phyloP scores from a whole-genome alignment of 2,797 vertebrate species.

The Oryzias dopingdopingensis region DNA sequence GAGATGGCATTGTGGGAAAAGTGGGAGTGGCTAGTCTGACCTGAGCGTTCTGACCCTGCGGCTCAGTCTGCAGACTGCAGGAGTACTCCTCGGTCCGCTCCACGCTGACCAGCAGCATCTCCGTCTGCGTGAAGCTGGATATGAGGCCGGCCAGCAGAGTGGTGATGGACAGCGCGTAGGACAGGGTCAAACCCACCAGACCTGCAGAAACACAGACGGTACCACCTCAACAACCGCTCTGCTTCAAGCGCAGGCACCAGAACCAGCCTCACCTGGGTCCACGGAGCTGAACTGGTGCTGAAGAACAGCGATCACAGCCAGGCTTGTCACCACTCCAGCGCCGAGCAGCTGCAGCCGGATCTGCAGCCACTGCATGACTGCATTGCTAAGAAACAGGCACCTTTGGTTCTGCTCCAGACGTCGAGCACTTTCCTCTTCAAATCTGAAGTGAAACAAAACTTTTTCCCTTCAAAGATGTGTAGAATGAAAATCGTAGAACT shows the following conservation, averaged over 20 bases:
- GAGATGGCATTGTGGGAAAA: no score
- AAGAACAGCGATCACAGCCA: conserved; percentile 84
- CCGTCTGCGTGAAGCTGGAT: conserved; percentile 89
- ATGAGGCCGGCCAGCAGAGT: conserved; percentile 88
- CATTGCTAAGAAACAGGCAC: conserved; percentile 87
- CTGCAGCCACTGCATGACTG: conserved; percentile 90
- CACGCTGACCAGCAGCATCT: conserved; percentile 95
- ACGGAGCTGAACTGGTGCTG: conserved; percentile 84
- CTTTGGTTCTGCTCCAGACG: conserved; percentile 90
- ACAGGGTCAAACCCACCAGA: conserved; percentile 90
- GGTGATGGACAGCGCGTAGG: conserved; percentile 92
- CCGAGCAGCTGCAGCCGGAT: conserved; percentile 97
- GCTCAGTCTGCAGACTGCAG: conserved; percentile 81
- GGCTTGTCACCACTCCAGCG: conserved; percentile 84
- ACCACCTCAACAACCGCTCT: not conserved
- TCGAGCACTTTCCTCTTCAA: conserved; percentile 83
- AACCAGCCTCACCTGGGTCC: conserved; percentile 82
- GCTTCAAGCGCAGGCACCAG: not conserved
- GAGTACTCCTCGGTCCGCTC: conserved; percentile 93
- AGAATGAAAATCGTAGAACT: no score
- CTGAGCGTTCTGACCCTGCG: conserved; percentile 72
- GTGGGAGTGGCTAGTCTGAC: conserved; percentile 61
- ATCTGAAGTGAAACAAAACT: conserved; percentile 71
- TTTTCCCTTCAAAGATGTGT: no score
- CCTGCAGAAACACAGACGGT: conserved; percentile 66